phyloP scores from a whole-genome alignment of 2,888 invertebrate genomes.

The Pseudolycoriella hygida region DNA sequence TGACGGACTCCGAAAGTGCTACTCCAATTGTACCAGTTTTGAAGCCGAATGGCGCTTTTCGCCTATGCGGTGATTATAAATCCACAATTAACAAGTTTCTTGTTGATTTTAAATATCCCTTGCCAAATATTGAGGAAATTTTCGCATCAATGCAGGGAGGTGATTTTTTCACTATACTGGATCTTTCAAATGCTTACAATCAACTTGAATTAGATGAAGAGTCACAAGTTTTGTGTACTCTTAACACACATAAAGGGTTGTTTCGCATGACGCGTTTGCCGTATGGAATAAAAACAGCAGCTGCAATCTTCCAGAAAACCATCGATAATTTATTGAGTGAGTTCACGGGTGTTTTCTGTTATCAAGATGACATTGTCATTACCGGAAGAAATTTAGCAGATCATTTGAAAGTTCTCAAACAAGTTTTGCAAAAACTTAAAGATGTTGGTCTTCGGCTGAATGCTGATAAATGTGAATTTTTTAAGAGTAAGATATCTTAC shows the following conservation, averaged over 20 bases:
- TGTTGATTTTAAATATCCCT: conserved; percentile 5
- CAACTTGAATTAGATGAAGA: conserved; percentile 14
- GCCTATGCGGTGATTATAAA: conserved; percentile 12
- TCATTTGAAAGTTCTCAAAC: conserved; percentile 14
- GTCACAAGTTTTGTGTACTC: conserved; percentile 15
- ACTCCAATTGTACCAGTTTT: conserved; percentile 21
- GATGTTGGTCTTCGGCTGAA: conserved; percentile 14
- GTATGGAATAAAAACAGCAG: conserved; percentile 12
- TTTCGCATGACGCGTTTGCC: conserved; percentile 14
- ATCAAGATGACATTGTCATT: conserved; percentile 16
- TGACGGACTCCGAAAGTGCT: too few species aligned
- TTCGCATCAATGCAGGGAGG: conserved; percentile 5
- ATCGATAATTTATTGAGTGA: conserved; percentile 15
- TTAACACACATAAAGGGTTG: conserved; percentile 17
- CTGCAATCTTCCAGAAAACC: conserved; percentile 18
- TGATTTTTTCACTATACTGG: background rate
- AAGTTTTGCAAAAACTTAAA: conserved; percentile 14
- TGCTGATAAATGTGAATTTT: conserved; percentile 14
- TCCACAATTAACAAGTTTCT: conserved; percentile 8
- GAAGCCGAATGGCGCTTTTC: conserved; percentile 17
- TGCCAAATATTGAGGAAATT: conserved; percentile 5
- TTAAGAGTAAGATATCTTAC: conserved; percentile 7
- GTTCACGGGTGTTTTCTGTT: conserved; percentile 15
- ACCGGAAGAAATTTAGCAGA: conserved; percentile 13
- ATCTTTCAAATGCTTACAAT: conserved; percentile 1